Evolutionary conservation across 2,113 vertebrate genomes (phyloP).

Genomic region (Suricata suricatta): DNA sequence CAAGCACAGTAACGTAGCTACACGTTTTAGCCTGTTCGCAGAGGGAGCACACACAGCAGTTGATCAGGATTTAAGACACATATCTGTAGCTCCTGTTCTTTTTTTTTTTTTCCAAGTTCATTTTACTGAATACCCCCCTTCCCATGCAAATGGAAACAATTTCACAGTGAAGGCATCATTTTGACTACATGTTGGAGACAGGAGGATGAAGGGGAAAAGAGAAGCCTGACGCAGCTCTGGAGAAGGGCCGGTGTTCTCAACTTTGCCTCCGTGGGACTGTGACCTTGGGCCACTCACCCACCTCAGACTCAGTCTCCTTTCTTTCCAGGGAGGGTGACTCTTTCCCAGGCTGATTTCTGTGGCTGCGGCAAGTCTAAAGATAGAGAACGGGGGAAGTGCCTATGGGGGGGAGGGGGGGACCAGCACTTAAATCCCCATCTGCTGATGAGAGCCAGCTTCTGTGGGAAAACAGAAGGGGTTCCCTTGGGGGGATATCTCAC

Average conservation of each 20-base stretch:
- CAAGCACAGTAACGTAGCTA: neutral
- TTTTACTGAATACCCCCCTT: neutral
- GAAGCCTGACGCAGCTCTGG: neutral
- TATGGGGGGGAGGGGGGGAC: too few relatives aligned
- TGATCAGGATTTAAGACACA: neutral
- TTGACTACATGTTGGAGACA: neutral
- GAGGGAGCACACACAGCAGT: neutral
- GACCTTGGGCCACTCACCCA: neutral
- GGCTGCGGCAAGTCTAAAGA: neutral
- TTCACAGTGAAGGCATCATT: neutral
- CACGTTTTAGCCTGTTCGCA: accelerated
- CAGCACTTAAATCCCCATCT: too few relatives aligned
- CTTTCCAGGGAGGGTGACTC: neutral
- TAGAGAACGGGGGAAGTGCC: neutral
- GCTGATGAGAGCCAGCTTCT: neutral
- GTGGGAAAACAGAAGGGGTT: neutral
- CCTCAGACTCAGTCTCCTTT: neutral
- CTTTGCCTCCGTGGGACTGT: accelerated
- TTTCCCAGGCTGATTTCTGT: neutral
- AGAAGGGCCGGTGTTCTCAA: neutral
- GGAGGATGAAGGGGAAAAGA: neutral
- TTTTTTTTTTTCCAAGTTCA: neutral
- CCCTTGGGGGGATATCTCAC: accelerated
- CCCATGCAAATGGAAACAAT: neutral
- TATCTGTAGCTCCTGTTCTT: neutral